Evolutionary conservation across 2,113 vertebrate species (phyloP).

Genomic region (Mobula hypostoma): DNA sequence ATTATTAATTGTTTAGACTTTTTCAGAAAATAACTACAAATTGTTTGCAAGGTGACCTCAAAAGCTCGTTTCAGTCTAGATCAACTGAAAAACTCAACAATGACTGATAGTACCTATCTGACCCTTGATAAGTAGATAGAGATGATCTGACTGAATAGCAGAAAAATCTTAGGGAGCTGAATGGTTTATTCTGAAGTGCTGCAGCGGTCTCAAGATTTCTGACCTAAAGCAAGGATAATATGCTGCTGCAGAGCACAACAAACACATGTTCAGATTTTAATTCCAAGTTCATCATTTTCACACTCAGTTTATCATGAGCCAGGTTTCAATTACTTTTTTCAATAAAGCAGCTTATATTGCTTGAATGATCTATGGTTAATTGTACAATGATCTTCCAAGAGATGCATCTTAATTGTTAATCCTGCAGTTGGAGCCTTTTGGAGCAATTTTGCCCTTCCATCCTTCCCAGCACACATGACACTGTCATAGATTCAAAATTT

Average conservation of each 20-base stretch:
- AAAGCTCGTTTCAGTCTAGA: background rate
- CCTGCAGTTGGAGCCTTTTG: background rate
- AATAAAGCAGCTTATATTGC: background rate
- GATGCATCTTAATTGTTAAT: background rate
- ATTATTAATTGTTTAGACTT: background rate
- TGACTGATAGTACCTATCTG: too few relatives aligned
- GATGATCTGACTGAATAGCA: too few relatives aligned
- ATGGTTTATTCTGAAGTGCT: background rate
- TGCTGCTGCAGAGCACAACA: background rate
- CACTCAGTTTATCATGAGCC: background rate
- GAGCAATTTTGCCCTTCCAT: background rate
- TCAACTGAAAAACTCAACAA: background rate
- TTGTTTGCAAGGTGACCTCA: background rate
- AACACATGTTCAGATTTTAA: background rate
- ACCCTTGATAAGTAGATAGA: too few relatives aligned
- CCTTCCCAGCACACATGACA: background rate
- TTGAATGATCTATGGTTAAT: background rate
- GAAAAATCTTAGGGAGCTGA: background rate
- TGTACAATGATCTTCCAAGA: background rate
- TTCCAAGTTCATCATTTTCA: background rate
- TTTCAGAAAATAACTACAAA: background rate
- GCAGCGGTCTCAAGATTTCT: background rate
- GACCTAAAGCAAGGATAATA: background rate
- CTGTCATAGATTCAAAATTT: background rate
- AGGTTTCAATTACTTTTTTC: background rate